Evolutionary conservation across 2,113 vertebrate genomes (phyloP).

Genomic region (Apodemus sylvaticus): DNA sequence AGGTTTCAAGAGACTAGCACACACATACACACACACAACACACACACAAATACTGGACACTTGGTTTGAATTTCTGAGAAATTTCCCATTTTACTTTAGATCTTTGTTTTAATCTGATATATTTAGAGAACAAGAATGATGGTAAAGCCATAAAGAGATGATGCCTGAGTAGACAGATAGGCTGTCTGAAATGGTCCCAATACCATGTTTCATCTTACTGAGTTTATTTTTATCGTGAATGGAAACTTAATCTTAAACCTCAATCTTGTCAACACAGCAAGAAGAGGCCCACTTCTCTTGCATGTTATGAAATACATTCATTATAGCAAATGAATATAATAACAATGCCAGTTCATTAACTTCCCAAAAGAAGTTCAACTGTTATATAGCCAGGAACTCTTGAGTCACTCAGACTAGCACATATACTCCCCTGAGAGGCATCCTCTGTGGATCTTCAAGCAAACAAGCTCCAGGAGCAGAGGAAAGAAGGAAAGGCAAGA

Average conservation of each 20-base stretch:
- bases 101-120: neutral
- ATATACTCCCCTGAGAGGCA: neutral
- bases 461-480: neutral
- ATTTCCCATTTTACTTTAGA: constrained; percentile 57
- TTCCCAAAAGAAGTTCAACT: constrained; percentile 36
- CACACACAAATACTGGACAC: neutral
- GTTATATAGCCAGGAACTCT: neutral
- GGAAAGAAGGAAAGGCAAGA: neutral
- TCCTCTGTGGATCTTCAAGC: neutral
- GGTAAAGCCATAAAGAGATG: neutral
- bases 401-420: neutral
- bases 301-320: constrained; percentile 1
- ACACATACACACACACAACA: too few relatives aligned
- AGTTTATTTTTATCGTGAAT: constrained; percentile 36
- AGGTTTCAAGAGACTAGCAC: neutral
- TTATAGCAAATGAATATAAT: neutral
- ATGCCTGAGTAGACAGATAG: neutral
- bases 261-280: neutral
- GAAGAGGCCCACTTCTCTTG: neutral
- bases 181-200: neutral
- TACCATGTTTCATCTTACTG: neutral
- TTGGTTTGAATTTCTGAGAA: constrained; percentile 50
- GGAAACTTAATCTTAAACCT: constrained; percentile 53
- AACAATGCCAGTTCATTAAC: neutral
- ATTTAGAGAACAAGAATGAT: neutral